Evolutionary conservation across 2,113 vertebrate genomes (phyloP).

Genomic region (Onychostruthus taczanowskii): DNA sequence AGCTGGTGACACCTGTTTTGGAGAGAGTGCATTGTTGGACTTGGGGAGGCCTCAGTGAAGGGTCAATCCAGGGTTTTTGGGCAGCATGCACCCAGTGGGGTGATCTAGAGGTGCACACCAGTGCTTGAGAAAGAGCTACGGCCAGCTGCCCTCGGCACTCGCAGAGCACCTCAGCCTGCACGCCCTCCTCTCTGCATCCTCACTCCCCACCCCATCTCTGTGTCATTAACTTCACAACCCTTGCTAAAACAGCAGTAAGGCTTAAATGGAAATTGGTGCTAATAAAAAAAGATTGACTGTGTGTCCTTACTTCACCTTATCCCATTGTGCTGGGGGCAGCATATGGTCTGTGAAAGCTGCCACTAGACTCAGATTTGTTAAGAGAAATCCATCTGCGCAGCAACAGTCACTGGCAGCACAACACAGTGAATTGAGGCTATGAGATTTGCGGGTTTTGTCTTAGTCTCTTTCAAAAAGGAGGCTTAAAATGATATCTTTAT

Average conservation of each 20-base stretch:
- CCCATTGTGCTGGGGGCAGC: not conserved
- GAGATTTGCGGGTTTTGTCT: not conserved
- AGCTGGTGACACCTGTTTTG: not conserved
- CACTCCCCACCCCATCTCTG: fast-evolving
- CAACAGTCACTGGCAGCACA: not conserved
- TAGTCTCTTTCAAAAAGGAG: not conserved
- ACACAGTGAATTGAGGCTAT: not conserved
- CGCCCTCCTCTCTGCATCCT: not conserved
- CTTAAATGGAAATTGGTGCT: not conserved
- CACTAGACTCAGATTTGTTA: not conserved
- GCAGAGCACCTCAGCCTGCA: not conserved
- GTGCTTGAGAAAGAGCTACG: not conserved
- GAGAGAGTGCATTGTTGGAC: not conserved
- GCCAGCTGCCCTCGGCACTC: not conserved
- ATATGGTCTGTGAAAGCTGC: not conserved
- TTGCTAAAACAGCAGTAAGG: not conserved
- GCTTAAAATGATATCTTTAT: constrained; percentile 9
- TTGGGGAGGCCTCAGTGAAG: not conserved
- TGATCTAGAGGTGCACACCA: not conserved
- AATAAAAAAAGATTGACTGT: not conserved
- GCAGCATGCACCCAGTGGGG: not conserved
- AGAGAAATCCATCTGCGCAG: not conserved
- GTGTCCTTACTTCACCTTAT: constrained; percentile 10
- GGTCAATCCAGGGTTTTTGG: not conserved
- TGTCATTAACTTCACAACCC: not conserved